Evolutionary conservation across 2,797 vertebrate species (phyloP).

Genomic region (Scomberomorus guttatus): DNA sequence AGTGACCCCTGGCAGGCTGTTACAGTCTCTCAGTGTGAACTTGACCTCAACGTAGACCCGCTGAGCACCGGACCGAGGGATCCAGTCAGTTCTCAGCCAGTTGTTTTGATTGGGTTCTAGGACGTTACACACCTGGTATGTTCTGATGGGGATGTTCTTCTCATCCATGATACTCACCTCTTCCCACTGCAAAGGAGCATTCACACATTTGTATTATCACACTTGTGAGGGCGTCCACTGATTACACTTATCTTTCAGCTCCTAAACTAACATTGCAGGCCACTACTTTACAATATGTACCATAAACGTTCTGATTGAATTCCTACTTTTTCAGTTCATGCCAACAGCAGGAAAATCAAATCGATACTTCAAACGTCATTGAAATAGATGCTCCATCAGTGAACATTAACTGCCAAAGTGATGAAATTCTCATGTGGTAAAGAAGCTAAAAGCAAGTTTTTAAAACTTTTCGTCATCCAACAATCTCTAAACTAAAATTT

Average conservation of each 20-base stretch:
- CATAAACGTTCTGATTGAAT: conserved; percentile 6
- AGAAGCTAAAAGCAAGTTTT: conserved; percentile 10
- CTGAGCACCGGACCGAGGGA: conserved; percentile 95
- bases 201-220: conserved; percentile 18
- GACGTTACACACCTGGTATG: conserved; percentile 98
- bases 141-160: conserved; percentile 98
- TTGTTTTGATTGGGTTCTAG: conserved; percentile 98
- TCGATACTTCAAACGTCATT: conserved; percentile 1
- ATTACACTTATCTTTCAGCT: neutral
- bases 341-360: conserved; percentile 2
- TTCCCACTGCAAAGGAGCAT: conserved; percentile 90
- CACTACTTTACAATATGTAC: neutral
- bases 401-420: neutral
- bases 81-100: conserved; percentile 99
- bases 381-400: conserved; percentile 20
- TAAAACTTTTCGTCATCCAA: neutral
- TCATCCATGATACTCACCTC: conserved; percentile 99
- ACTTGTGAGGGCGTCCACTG: neutral
- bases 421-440: neutral
- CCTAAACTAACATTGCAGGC: neutral
- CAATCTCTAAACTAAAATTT: conserved; percentile 2
- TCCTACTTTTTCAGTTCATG: conserved; percentile 1
- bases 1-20: conserved; percentile 97
- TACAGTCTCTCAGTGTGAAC: conserved; percentile 98
- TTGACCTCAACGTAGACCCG: conserved; percentile 98